Percentiles rank a stretch among this genome's conserved stretches.
These are phyloP conservation scores for Pseudomugil gertrudae DNA, from an alignment of 2,797 vertebrate species.

Conservation along the genomic window DNA sequence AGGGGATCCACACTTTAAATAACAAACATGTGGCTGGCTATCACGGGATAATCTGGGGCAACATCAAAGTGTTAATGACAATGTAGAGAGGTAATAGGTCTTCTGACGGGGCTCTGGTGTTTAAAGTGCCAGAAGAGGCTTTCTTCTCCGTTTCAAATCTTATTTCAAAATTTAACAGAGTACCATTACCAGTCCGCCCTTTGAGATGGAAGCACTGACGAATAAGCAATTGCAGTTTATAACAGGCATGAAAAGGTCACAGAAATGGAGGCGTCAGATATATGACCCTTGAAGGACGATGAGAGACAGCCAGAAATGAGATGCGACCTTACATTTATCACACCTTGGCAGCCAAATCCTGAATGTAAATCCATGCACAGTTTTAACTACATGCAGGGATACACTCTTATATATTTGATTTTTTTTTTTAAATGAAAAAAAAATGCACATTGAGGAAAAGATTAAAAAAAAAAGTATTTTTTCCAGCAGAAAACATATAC, in stretches of 20 bases:
- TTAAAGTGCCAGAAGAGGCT: slow-evolving; percentile 36
- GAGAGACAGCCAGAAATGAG: slow-evolving; percentile 20
- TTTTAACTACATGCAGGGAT: slow-evolving; percentile 2
- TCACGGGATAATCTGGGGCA: slow-evolving; percentile 46
- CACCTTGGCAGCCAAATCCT: slow-evolving; percentile 7
- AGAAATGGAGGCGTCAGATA: slow-evolving; percentile 41
- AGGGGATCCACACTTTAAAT: slow-evolving; percentile 52
- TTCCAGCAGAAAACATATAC: not conserved
- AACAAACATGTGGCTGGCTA: slow-evolving; percentile 56
- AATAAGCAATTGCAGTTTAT: slow-evolving; percentile 64
- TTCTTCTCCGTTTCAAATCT: slow-evolving; percentile 62
- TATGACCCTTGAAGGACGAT: slow-evolving; percentile 58
- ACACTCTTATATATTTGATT: not conserved
- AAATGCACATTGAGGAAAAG: not conserved
- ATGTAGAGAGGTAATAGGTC: slow-evolving; percentile 26
- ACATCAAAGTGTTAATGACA: slow-evolving; percentile 48
- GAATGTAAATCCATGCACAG: slow-evolving; percentile 5
- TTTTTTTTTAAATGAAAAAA: slow-evolving; percentile 3
- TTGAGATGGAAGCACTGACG: slow-evolving; percentile 54
- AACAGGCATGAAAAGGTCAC: slow-evolving; percentile 73
- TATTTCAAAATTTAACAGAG: slow-evolving; percentile 66
- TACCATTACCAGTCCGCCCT: slow-evolving; percentile 59
- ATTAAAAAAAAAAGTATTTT: not conserved
- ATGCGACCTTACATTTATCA: slow-evolving; percentile 26
- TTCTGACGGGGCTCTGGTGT: slow-evolving; percentile 31